Evolutionary conservation across 2,888 invertebrate species (phyloP).

Genomic region (Protodeltote pygarga): DNA sequence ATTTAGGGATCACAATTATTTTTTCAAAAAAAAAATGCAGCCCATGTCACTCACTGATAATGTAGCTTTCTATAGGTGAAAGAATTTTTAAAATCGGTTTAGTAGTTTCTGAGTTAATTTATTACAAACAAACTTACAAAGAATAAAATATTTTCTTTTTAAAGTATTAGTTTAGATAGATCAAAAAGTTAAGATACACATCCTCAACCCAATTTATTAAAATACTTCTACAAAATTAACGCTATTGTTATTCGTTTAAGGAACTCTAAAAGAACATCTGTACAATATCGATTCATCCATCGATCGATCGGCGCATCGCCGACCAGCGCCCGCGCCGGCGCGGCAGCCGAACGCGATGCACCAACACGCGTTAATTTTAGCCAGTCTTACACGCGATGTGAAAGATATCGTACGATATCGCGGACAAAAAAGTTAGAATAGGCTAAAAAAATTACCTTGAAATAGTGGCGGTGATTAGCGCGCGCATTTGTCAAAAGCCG

Average conservation of each 20-base stretch:
- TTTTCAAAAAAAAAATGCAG: no score
- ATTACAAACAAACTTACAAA: no score
- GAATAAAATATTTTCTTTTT: no score
- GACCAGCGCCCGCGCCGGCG: slow-evolving; percentile 44
- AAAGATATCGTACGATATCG: slow-evolving; percentile 68
- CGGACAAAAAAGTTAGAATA: slow-evolving; percentile 37
- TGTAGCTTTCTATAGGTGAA: no score
- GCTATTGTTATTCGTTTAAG: slow-evolving; percentile 26
- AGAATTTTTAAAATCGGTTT: no score
- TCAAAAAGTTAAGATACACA: no score
- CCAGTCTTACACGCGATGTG: slow-evolving; percentile 83
- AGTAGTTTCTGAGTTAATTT: no score
- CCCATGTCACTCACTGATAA: no score
- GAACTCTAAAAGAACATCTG: slow-evolving; percentile 62
- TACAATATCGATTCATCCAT: slow-evolving; percentile 63
- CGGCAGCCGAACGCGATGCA: slow-evolving; percentile 62
- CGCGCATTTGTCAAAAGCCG: slow-evolving; percentile 36
- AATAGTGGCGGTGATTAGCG: slow-evolving; percentile 40
- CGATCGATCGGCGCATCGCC: slow-evolving; percentile 44
- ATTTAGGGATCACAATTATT: no score
- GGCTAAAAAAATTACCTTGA: slow-evolving; percentile 19
- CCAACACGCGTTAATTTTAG: slow-evolving; percentile 77
- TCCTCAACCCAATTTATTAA: slow-evolving; percentile 12
- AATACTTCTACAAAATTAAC: slow-evolving; percentile 19
- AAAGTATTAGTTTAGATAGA: no score